Evolutionary conservation across 2,797 vertebrate genomes (phyloP).

Genomic region (Oreochromis mossambicus): DNA sequence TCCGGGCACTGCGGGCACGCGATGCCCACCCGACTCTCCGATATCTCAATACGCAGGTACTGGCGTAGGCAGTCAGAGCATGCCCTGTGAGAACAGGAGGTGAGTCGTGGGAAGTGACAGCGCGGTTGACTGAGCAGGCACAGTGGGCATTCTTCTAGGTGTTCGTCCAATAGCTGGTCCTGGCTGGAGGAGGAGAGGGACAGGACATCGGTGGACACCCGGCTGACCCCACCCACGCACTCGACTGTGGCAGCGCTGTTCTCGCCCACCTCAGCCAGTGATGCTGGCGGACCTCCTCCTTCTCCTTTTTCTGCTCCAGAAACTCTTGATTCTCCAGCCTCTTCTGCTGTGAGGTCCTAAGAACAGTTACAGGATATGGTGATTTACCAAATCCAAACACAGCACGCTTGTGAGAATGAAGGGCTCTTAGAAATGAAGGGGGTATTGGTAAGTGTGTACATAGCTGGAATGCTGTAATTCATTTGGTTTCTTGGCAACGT

Average conservation of each 20-base stretch:
- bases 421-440: background rate
- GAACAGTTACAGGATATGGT: background rate
- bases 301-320: slow-evolving; percentile 59
- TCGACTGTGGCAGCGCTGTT: slow-evolving; percentile 24
- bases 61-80: slow-evolving; percentile 81
- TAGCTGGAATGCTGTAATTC: background rate
- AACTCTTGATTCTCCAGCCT: slow-evolving; percentile 43
- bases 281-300: slow-evolving; percentile 38
- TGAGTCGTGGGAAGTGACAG: slow-evolving; percentile 78
- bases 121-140: slow-evolving; percentile 85
- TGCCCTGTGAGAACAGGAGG: slow-evolving; percentile 79
- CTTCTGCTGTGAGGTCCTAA: slow-evolving; percentile 62
- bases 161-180: slow-evolving; percentile 74
- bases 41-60: slow-evolving; percentile 81
- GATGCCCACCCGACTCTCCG: slow-evolving; percentile 81
- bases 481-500: slow-evolving; percentile 63
- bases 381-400: background rate
- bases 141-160: slow-evolving; percentile 84
- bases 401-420: background rate
- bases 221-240: slow-evolving; percentile 42
- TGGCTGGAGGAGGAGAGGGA: slow-evolving; percentile 76
- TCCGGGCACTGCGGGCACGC: slow-evolving; percentile 85
- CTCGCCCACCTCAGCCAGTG: slow-evolving; percentile 12
- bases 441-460: background rate
- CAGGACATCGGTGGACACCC: slow-evolving; percentile 69